Evolutionary conservation across 2,113 vertebrate genomes (phyloP).

Genomic region (Cinclus cinclus): DNA sequence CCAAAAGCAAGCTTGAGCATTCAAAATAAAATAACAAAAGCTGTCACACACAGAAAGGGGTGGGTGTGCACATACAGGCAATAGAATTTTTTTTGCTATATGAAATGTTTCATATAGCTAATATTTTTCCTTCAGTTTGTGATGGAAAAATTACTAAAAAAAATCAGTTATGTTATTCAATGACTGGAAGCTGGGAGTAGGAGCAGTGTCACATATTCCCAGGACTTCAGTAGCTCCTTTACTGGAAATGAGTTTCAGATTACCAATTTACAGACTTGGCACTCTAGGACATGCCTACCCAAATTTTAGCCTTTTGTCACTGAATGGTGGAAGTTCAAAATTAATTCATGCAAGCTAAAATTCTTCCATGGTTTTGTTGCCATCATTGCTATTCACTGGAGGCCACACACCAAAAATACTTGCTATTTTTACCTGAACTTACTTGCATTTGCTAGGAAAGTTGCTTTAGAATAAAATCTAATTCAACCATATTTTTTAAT

Average conservation of each 20-base stretch:
- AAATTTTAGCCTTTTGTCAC: not conserved
- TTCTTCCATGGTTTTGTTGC: not conserved
- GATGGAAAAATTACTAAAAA: not conserved
- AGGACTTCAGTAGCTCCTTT: not conserved
- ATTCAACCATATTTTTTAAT: not conserved
- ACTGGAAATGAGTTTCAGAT: constrained; percentile 43
- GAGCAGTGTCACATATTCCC: not conserved
- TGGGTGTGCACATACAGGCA: not conserved
- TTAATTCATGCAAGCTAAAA: not conserved
- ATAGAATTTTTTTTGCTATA: not conserved
- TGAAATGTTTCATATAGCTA: not conserved
- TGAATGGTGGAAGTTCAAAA: not conserved
- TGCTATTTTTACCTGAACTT: not conserved
- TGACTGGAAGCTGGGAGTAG: not conserved
- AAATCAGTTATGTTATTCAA: not conserved
- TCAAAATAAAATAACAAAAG: not conserved
- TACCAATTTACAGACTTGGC: not conserved
- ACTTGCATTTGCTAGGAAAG: not conserved
- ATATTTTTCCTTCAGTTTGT: not conserved
- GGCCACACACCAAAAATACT: not conserved
- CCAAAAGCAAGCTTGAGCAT: not conserved
- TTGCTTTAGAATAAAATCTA: not conserved
- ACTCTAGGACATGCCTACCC: not conserved
- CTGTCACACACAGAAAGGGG: not conserved
- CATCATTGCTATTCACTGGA: not conserved